phyloP scores from a whole-genome alignment of 2,888 invertebrate genomes.

The Kryphioiulus occultus region DNA sequence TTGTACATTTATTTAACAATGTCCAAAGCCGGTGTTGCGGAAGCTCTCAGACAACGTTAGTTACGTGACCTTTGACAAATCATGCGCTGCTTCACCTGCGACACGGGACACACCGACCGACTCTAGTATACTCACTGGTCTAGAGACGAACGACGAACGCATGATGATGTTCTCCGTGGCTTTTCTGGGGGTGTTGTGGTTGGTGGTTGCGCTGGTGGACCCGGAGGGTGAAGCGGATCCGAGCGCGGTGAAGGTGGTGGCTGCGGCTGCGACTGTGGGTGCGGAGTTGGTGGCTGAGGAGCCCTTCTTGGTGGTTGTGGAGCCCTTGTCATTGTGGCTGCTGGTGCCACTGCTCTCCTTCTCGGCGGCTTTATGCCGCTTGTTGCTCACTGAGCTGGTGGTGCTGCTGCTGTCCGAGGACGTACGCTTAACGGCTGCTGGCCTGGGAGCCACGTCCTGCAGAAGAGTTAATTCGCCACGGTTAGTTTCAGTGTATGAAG shows the following conservation, averaged over 20 bases:
- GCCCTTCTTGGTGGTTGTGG: neutral
- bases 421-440: slow-evolving; percentile 50
- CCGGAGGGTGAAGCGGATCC: slow-evolving; percentile 47
- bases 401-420: slow-evolving; percentile 50
- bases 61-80: too few relatives aligned
- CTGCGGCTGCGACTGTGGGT: neutral
- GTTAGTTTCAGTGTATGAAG: neutral
- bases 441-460: slow-evolving; percentile 44
- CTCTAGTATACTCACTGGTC: slow-evolving; percentile 70
- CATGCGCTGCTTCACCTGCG: too few relatives aligned
- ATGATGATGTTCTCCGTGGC: slow-evolving; percentile 69
- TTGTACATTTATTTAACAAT: too few relatives aligned
- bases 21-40: too few relatives aligned
- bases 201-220: slow-evolving; percentile 53
- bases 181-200: slow-evolving; percentile 64
- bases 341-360: slow-evolving; percentile 49
- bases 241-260: neutral
- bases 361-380: slow-evolving; percentile 51
- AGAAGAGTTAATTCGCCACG: neutral
- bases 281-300: slow-evolving; percentile 22
- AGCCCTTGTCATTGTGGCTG: slow-evolving; percentile 37
- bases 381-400: slow-evolving; percentile 48
- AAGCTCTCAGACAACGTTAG: too few relatives aligned
- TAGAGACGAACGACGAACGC: slow-evolving; percentile 72
- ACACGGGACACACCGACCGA: neutral